Percentiles rank a stretch among this genome's conserved stretches.
These are phyloP conservation scores for Nibea coibor DNA, from an alignment of 2,113 vertebrate genomes.

Conservation along the genomic window DNA sequence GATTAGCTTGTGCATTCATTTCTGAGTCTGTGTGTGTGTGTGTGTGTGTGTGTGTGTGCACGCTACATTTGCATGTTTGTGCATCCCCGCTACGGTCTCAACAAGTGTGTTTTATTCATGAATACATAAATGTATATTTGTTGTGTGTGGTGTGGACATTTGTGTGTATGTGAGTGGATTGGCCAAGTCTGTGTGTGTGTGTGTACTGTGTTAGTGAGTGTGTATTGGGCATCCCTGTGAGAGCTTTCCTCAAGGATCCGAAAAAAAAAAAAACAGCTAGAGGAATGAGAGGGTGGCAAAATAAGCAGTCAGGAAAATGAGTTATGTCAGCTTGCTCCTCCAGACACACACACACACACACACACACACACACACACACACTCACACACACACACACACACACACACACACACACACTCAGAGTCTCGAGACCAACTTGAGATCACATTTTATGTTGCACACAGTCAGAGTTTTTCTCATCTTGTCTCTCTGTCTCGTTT, in stretches of 20 bases:
- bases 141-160: not conserved
- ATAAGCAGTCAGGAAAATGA: constrained; percentile 62
- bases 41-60: constrained; percentile 6
- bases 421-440: constrained; percentile 4
- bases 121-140: not conserved
- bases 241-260: constrained; percentile 31
- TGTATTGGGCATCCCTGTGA: constrained; percentile 21
- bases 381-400: constrained; percentile 17
- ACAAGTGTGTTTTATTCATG: not conserved
- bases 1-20: not conserved
- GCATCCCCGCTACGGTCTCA: not conserved
- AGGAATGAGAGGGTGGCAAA: constrained; percentile 46
- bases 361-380: constrained; percentile 27
- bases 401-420: constrained; percentile 18
- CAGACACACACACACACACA: constrained; percentile 2
- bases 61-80: not conserved
- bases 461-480: constrained; percentile 61
- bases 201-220: not conserved
- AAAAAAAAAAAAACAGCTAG: not conserved
- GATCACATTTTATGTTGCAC: constrained; percentile 43
- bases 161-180: not conserved
- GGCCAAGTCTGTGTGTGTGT: not conserved
- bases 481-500: constrained; percentile 15
- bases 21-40: constrained; percentile 1
- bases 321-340: constrained; percentile 42